Base-by-base conservation (phyloP, 2,797 vertebrate species). In the Pangasius larnaudii region DNA sequence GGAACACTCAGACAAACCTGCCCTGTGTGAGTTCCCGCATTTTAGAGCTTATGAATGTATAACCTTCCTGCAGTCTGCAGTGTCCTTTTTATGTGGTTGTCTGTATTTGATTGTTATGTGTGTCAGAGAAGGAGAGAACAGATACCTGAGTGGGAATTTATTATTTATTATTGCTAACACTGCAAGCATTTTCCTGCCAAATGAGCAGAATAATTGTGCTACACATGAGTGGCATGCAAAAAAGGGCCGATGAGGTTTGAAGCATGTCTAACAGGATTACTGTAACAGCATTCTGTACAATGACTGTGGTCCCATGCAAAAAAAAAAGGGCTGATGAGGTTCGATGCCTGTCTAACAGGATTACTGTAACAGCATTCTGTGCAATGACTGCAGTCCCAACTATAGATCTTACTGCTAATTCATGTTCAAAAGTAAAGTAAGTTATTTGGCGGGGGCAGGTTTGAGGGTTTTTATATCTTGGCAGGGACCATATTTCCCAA, bases 1-100 rank as follows among this genome's bases (percentile, higher is more conserved):
- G 51, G 80, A 56, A 85, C 71, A 71, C 46, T 88, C 82, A 69
- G 61, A 78, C 80, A 84, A 63, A 63, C 51, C 61, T 46, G 77
- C 67, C 80, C 61, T 71, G 74, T 61, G 71, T 80, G 65, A 27
- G 30, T 59, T 85, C 61, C 74, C 72, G 63, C 82, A 79, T 78
- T 72, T 69, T 67, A 65, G 27, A 71, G 51, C 53, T 85, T 85
- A 85, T 69, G 49, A 85, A 84, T 84, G 69, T 78, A 58, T 53
- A 77, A 27, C 42, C 46, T 83, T 83, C 61, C 39, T 49, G 51
- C 51, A 72, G 51, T 71, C 53, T 11, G 67, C 39, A 58, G 36
- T 61, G 59, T 85, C 53, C 71, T 42, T 85, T 74, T 75, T 61
- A 39, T 19, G 58, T 49, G 39, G 22, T 59, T 84, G 65, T 58